A percentile compares a stretch with the other conserved stretches of the same genome.
Conservation (phyloP, 2,797 vertebrate genomes). For the Pelochelys cantorii region DNA sequence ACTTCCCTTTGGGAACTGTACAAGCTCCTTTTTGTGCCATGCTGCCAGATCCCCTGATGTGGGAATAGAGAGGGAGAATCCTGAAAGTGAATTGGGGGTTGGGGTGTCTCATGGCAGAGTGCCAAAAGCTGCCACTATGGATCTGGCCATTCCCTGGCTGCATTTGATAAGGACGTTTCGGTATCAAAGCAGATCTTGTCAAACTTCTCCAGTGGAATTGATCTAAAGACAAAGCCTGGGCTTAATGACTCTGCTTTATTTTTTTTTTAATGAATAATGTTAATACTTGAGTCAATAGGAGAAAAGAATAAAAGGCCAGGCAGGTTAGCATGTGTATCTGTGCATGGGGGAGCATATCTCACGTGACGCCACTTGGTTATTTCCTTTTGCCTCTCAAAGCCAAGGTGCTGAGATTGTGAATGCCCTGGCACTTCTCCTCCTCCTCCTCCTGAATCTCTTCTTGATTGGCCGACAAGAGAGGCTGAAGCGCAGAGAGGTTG, state of each 20-base stretch:
- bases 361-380: slow-evolving; percentile 14
- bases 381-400: slow-evolving; percentile 78
- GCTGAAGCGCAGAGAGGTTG: slow-evolving; percentile 92
- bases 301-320: background rate
- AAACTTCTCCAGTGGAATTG: slow-evolving; percentile 9
- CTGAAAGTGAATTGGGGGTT: background rate
- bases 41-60: slow-evolving; percentile 2
- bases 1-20: background rate
- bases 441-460: slow-evolving; percentile 91
- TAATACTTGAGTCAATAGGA: background rate
- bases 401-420: slow-evolving; percentile 93
- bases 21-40: background rate
- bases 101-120: background rate
- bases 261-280: slow-evolving; percentile 13
- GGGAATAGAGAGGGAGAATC: background rate
- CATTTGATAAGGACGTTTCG: slow-evolving; percentile 32
- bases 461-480: slow-evolving; percentile 90
- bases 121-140: background rate
- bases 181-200: background rate
- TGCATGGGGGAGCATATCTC: background rate
- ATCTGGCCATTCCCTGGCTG: background rate
- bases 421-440: slow-evolving; percentile 89
- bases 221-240: slow-evolving; percentile 5
- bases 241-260: background rate
- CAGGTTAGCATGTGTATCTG: background rate